Evolutionary conservation across 2,888 invertebrate species (phyloP), one percentile per base, ranked within the genome.

Genomic region (Choreutis nemorana): DNA sequence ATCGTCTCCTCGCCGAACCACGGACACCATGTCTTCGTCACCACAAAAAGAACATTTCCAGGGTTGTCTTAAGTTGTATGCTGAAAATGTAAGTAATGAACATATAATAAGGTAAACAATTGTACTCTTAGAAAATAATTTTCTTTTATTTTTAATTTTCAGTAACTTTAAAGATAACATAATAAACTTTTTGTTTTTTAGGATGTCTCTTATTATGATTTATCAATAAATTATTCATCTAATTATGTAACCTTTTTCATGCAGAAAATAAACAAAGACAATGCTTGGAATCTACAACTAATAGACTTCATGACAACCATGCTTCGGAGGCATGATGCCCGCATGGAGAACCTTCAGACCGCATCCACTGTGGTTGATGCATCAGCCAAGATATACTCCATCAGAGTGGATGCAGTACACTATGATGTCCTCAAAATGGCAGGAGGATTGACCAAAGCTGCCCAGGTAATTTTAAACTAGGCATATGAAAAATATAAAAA

Each of bases 351-450:
- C 48, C 75, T 90, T 28, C 86, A 91, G 82, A 86, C 91, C 7
- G 94, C 91, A 1, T 90, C 92, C 26, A 89, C 89, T 1, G 89
- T 94, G 1, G 70, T 96, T 27, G 95, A 95, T 59, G 94, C 94
- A 0, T 91, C 94, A 5, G 86, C 92, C 1, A 90, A 91, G 55
- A 93, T 95, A 29, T 95, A 95, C 62, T 88, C 91, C 0, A 85
- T 88, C 35, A 82, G 94, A 34, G 95, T 96, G 0, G 95, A 96
- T 62, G 87, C 87, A 20, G 84, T 94, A 6, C 89, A 94, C 57
- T 81, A 85, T 23, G 90, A 92, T 52, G 87, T 90, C 1, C 70
- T 91, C 39, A 89, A 91, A 52, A 87, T 94, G 71, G 86, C 87
- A 1, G 85, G 86, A 1, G 89, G 86, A 1, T 64, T 88, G 29